phyloP scores from a whole-genome alignment of 2,888 invertebrate species.

The Meteorus cinctellus region DNA sequence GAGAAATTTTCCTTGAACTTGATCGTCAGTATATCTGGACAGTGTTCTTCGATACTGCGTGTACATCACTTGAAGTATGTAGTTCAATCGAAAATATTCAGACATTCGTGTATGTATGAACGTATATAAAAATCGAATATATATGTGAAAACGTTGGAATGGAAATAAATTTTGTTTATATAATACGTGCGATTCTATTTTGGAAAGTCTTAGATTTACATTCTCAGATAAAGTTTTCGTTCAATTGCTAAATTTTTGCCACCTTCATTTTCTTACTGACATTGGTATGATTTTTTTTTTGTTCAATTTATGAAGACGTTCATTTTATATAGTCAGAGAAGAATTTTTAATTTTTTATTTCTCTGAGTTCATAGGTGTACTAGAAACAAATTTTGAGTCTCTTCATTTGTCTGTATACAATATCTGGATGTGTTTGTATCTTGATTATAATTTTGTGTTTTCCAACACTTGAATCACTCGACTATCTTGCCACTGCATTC shows the following conservation, averaged over 20 bases:
- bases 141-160: slow-evolving; percentile 36
- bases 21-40: background rate
- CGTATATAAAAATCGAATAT: background rate
- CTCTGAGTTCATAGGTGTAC: background rate
- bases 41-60: background rate
- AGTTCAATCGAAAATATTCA: background rate
- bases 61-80: background rate
- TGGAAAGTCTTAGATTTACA: slow-evolving; percentile 58
- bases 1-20: background rate
- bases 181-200: slow-evolving; percentile 61
- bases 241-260: slow-evolving; percentile 38
- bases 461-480: slow-evolving; percentile 36
- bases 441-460: slow-evolving; percentile 31
- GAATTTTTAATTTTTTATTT: too few relatives aligned
- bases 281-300: background rate
- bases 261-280: slow-evolving; percentile 15
- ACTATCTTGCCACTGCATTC: slow-evolving; percentile 44
- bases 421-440: background rate
- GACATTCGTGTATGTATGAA: too few relatives aligned
- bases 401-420: slow-evolving; percentile 30
- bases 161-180: slow-evolving; percentile 70
- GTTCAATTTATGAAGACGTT: background rate
- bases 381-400: slow-evolving; percentile 28
- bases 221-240: slow-evolving; percentile 52
- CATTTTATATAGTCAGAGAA: too few relatives aligned